A percentile compares a stretch with the other conserved stretches of the same genome.
Evolutionary conservation across 2,797 vertebrate species (phyloP).

Genomic region (Peromyscus nudipes): DNA sequence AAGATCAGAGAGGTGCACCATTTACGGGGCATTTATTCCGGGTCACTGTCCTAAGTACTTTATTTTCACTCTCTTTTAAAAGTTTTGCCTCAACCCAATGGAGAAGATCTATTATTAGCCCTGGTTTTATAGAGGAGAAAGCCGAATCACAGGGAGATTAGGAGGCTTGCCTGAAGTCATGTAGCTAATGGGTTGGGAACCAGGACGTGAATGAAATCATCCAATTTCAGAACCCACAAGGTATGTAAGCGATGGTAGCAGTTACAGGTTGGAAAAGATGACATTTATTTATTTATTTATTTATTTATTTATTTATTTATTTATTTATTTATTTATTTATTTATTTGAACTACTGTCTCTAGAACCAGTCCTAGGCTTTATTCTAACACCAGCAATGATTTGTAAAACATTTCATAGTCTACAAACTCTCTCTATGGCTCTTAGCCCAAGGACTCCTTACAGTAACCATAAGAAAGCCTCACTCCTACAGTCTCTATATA

Average conservation of each 20-base stretch:
- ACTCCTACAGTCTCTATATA: neutral
- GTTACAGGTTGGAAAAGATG: neutral
- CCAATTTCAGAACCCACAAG: neutral
- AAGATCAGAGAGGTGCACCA: neutral
- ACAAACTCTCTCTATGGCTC: neutral
- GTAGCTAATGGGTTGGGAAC: constrained; percentile 5
- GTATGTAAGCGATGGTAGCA: neutral
- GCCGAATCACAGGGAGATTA: neutral
- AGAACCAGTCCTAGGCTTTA: neutral
- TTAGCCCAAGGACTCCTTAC: neutral
- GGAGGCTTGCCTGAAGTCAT: constrained; percentile 49
- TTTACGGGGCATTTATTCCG: neutral
- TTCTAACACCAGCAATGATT: constrained; percentile 36
- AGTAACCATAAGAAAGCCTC: neutral
- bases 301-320: too few species aligned
- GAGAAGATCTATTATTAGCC: constrained; percentile 46
- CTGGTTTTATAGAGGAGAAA: constrained; percentile 24
- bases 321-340: too few species aligned
- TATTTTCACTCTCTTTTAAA: constrained; percentile 40
- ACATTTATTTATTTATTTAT: neutral
- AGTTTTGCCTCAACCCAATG: constrained; percentile 46
- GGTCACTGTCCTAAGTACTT: neutral
- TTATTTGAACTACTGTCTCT: neutral
- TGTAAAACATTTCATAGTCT: constrained; percentile 44
- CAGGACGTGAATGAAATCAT: neutral